These are phyloP conservation scores for Ceraclea dissimilis DNA, from an alignment of 2,888 invertebrate species.

Conservation along the genomic window DNA sequence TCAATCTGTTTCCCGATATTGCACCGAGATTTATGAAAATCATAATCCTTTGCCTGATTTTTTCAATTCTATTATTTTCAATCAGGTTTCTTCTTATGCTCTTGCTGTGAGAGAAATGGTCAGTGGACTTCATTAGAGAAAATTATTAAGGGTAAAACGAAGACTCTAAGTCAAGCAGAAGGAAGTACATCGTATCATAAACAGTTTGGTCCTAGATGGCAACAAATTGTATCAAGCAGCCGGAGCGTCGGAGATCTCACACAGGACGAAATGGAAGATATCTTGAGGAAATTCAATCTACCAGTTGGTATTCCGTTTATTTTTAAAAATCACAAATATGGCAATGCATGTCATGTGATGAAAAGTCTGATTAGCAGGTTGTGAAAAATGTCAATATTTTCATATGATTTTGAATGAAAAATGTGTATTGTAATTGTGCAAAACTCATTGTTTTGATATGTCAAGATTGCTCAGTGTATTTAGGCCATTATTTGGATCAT, in stretches of 20 bases:
- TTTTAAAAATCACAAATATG: too few relatives aligned
- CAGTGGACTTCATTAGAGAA: conserved; percentile 55
- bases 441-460: too few relatives aligned
- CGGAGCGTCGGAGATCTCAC: conserved; percentile 39
- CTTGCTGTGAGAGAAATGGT: conserved; percentile 52
- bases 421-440: too few relatives aligned
- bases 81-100: conserved; percentile 63
- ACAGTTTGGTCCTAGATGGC: conserved; percentile 39
- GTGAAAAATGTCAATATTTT: too few relatives aligned
- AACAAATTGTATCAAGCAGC: conserved; percentile 38
- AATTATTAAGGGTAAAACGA: conserved; percentile 34
- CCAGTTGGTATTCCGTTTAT: conserved; percentile 47
- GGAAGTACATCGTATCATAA: neutral
- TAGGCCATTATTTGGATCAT: too few relatives aligned
- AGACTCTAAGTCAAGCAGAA: neutral
- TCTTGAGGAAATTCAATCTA: conserved; percentile 50
- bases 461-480: too few relatives aligned
- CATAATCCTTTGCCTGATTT: neutral
- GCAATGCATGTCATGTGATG: too few relatives aligned
- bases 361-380: too few relatives aligned
- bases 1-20: neutral
- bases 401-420: too few relatives aligned
- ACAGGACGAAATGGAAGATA: conserved; percentile 37
- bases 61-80: neutral
- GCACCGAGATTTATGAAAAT: neutral